Conservation (phyloP, 2,888 invertebrate species). For the Liopterus haemorrhoidalis region DNA sequence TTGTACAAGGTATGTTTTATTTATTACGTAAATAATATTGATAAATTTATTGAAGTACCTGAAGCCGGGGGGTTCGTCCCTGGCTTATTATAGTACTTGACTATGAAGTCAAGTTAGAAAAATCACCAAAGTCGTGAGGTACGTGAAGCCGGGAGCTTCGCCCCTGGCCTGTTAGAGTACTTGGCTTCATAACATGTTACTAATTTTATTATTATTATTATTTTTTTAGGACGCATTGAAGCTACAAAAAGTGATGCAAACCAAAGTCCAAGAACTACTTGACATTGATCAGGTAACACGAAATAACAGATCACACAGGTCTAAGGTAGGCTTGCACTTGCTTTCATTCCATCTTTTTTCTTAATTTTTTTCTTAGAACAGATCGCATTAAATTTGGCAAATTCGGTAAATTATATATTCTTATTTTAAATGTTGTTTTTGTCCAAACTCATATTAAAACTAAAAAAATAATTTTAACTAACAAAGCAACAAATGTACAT, state of each 20-base stretch:
- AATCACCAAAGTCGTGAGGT: too few relatives aligned
- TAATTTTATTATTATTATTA: conserved; percentile 6
- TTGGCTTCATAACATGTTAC: too few relatives aligned
- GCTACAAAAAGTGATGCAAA: conserved; percentile 65
- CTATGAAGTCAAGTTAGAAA: too few relatives aligned
- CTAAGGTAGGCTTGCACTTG: conserved; percentile 41
- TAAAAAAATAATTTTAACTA: too few relatives aligned
- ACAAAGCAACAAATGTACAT: too few relatives aligned
- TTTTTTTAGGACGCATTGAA: conserved; percentile 61
- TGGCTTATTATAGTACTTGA: too few relatives aligned
- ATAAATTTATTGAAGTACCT: conserved; percentile 6
- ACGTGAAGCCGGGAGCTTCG: background rate
- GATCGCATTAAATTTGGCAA: conserved; percentile 23
- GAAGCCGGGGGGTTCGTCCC: too few relatives aligned
- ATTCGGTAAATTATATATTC: background rate
- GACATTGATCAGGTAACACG: conserved; percentile 56
- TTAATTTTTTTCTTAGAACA: conserved; percentile 17
- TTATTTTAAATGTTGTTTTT: background rate
- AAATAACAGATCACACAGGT: conserved; percentile 44
- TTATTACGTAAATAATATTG: conserved; percentile 1
- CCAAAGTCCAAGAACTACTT: conserved; percentile 64
- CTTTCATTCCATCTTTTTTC: conserved; percentile 5
- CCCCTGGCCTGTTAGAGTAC: background rate
- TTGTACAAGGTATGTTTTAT: conserved; percentile 62
- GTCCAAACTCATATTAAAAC: too few relatives aligned